These are phyloP conservation scores for Kradibia gibbosae DNA, from an alignment of 1,140 invertebrate genomes.

Conservation along the genomic window DNA sequence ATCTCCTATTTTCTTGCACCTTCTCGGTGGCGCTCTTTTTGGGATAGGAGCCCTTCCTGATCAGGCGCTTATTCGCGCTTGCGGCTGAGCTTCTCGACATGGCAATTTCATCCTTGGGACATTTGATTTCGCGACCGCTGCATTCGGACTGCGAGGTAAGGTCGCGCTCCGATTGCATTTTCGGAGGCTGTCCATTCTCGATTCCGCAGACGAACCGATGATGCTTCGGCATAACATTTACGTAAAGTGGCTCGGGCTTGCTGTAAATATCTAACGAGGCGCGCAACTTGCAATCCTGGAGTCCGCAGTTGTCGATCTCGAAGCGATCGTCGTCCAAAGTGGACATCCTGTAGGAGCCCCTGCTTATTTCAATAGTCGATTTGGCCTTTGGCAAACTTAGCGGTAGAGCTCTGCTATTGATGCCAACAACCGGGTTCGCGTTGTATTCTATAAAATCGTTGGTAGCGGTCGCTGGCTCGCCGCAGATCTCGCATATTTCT, in stretches of 20 bases:
- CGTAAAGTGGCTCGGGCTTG: constrained; percentile 43
- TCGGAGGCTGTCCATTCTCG: constrained; percentile 32
- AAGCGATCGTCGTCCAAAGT: constrained; percentile 60
- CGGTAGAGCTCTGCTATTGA: constrained; percentile 6
- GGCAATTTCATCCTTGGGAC: constrained; percentile 59
- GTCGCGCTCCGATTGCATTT: neutral
- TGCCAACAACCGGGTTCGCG: constrained; percentile 19
- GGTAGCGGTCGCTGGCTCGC: constrained; percentile 58
- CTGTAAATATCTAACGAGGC: constrained; percentile 40
- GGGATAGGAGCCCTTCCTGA: constrained; percentile 62
- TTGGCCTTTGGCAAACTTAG: constrained; percentile 57
- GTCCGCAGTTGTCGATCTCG: constrained; percentile 61
- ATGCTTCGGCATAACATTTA: constrained; percentile 38
- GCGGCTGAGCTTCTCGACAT: constrained; percentile 55
- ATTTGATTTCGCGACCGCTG: neutral
- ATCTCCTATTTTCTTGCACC: constrained; percentile 61
- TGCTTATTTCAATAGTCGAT: constrained; percentile 50
- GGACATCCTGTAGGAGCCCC: constrained; percentile 31
- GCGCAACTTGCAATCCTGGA: constrained; percentile 36
- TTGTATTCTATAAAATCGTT: constrained; percentile 51
- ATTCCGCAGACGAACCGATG: constrained; percentile 11
- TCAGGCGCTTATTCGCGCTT: constrained; percentile 50
- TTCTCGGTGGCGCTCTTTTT: constrained; percentile 48
- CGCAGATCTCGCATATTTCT: constrained; percentile 68
- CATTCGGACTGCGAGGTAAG: neutral